Evolutionary conservation across 1,140 invertebrate species (phyloP).

Genomic region (Leptopilina clavipes): DNA sequence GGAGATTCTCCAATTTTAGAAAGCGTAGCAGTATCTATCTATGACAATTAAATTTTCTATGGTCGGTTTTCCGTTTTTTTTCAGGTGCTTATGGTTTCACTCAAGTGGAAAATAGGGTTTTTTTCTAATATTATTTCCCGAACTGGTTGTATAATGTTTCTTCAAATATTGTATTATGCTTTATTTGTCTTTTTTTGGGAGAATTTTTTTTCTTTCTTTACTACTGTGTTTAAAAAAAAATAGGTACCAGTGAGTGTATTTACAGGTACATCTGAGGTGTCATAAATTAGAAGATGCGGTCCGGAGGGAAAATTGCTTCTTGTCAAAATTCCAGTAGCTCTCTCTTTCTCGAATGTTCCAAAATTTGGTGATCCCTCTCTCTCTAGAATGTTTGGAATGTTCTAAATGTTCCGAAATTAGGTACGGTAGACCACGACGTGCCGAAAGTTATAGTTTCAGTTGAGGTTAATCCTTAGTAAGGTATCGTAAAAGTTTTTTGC

Average conservation of each 20-base stretch:
- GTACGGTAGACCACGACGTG: constrained; percentile 29
- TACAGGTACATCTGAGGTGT: background rate
- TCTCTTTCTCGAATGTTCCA: no score
- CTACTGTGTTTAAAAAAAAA: no score
- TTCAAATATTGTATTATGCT: background rate
- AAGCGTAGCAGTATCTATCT: background rate
- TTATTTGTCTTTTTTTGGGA: background rate
- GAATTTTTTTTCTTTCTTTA: background rate
- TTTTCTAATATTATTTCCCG: background rate
- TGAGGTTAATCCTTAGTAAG: background rate
- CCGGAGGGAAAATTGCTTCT: background rate
- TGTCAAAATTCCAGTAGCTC: background rate
- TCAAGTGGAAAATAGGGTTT: background rate
- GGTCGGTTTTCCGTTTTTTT: background rate
- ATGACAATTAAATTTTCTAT: background rate
- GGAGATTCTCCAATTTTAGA: constrained; percentile 5
- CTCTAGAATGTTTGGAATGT: no score
- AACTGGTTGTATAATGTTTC: background rate
- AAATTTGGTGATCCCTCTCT: no score
- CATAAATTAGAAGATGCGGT: background rate
- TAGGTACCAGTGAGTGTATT: background rate
- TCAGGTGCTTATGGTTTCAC: background rate
- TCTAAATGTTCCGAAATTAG: background rate
- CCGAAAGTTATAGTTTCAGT: background rate
- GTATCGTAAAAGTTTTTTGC: background rate